Base-by-base conservation (phyloP, 1,140 invertebrate species). In the Cotesia glomerata region DNA sequence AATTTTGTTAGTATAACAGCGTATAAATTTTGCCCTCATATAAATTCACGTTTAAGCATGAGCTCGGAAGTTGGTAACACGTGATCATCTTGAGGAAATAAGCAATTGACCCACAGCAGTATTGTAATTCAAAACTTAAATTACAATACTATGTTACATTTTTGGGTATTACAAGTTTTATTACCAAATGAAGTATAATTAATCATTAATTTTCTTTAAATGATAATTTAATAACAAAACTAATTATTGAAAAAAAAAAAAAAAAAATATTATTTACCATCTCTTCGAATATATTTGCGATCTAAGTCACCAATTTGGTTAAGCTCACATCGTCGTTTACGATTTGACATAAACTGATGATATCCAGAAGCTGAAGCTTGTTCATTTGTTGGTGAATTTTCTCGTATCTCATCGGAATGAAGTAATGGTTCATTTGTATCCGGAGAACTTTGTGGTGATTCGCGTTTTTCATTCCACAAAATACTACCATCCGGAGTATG, bases 391-490 rank as follows among this genome's bases (percentile, higher is more conserved):
- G 73, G 66, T 9, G 79, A 82, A 73, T 78, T 77, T 71, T 81
- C 80, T 11, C 77, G 59, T 54, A 39, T 26, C 3, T 39, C 45
- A 49, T 7, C 11, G 26, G 16, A 26, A 26, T 2, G 9, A 16
- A 49, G 63, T 65, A 54, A 66, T 5, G 51, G 45, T 26, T 74
- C 51, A 68, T 71, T 74, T 1, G 52, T 56, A 32, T n/a, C 26
- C 35, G 71, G 39, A 0, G 71, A 69, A 35, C 69, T 32, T 18
- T 66, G 69, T 13, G 52, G 72, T 56, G 79, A 76, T 18, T 78
- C 78, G 11, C 78, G 78, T 63, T 85, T 86, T 61, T 84, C 83
- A 58, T 84, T 81, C 84, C 84, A 85, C 39, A 84, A 75, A 70
- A 78, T 76, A 75, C 80, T 79, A 70, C 80, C 74, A n/a, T 80